Percentiles rank a stretch among this genome's conserved stretches.
phyloP scores from a whole-genome alignment of 2,888 invertebrate genomes.

The Polyploca ridens region DNA sequence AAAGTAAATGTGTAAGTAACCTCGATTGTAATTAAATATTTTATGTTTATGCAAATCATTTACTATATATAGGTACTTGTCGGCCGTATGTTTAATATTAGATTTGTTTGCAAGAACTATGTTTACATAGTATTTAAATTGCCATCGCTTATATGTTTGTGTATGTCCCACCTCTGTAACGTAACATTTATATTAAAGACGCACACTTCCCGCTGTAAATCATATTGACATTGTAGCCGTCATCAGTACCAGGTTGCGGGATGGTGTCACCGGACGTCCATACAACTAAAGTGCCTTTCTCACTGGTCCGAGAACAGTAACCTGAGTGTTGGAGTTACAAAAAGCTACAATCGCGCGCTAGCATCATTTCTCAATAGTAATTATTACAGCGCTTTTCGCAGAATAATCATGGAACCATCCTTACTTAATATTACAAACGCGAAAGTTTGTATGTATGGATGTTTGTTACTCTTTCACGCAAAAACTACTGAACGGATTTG shows the following conservation, averaged over 20 bases:
- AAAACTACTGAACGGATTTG: no score
- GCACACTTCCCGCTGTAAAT: slow-evolving; percentile 22
- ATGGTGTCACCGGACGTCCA: slow-evolving; percentile 18
- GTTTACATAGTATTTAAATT: not conserved
- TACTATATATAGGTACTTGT: no score
- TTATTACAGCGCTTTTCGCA: no score
- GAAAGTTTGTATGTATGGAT: no score
- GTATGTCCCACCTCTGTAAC: not conserved
- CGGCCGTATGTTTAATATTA: not conserved
- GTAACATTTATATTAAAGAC: slow-evolving; percentile 25
- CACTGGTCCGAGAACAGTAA: not conserved
- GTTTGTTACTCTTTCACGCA: no score
- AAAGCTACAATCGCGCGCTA: no score
- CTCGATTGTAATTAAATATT: no score
- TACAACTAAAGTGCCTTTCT: not conserved
- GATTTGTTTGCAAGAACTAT: not conserved
- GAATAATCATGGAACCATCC: no score
- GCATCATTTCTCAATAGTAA: no score
- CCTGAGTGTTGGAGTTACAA: not conserved
- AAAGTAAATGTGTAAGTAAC: no score
- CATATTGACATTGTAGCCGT: slow-evolving; percentile 29
- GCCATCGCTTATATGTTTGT: not conserved
- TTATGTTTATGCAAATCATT: no score
- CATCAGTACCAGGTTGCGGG: slow-evolving; percentile 17
- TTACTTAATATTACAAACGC: no score